These are phyloP conservation scores for Drosophila multiciliata DNA, from an alignment of 2,888 invertebrate species.

Conservation along the genomic window DNA sequence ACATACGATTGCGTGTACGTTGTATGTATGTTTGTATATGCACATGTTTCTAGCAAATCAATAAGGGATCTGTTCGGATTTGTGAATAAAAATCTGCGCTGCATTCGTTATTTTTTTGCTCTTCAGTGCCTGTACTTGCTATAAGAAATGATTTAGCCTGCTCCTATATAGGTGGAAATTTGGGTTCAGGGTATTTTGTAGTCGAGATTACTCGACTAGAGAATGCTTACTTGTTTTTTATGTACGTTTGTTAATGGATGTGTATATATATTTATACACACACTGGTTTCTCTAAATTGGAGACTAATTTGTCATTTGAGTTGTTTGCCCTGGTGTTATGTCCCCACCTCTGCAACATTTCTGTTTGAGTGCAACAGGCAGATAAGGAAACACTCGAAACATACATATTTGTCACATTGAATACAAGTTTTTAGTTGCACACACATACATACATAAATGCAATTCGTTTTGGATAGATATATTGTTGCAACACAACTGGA, in stretches of 20 bases:
- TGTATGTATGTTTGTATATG: too few species aligned
- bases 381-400: conserved; percentile 19
- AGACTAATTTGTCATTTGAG: background rate
- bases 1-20: too few species aligned
- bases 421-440: conserved; percentile 33
- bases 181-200: too few species aligned
- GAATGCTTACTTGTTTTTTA: background rate
- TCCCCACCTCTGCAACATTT: conserved; percentile 1
- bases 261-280: background rate
- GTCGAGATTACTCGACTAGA: too few species aligned
- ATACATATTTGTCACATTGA: conserved; percentile 26
- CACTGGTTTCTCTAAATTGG: background rate
- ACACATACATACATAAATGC: background rate
- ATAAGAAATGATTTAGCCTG: too few species aligned
- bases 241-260: background rate
- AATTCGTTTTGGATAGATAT: conserved; percentile 20
- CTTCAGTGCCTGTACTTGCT: too few species aligned
- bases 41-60: too few species aligned
- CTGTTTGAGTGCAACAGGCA: conserved; percentile 42
- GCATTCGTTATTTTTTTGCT: too few species aligned
- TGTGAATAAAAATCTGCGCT: too few species aligned
- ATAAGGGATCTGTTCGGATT: too few species aligned
- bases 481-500: conserved; percentile 11
- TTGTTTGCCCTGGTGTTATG: background rate
- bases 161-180: too few species aligned